Evolutionary conservation across 2,113 vertebrate genomes (phyloP), one percentile per base, ranked within the genome.

Genomic region (Chionodraco myersi): DNA sequence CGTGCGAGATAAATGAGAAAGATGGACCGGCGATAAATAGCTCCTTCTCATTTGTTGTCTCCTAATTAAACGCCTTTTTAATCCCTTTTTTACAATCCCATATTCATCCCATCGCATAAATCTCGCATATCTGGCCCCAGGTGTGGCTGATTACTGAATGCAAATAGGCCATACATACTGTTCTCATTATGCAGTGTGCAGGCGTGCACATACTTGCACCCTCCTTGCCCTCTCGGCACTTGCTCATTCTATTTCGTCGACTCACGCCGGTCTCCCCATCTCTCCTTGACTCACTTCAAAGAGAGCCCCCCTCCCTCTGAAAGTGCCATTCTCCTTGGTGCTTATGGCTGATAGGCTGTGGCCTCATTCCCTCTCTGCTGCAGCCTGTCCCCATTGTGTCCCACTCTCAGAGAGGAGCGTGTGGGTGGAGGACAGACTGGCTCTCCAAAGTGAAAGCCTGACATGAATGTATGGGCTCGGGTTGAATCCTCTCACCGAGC

Each of bases 371-470:
- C 91, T 92, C 84, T 91, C 89, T 69, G 71, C 87, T 88, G 92
- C 92, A 87, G 93, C 91, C 77, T 91, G 93, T 93, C 91, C 92
- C 90, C 91, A 94, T 94, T 93, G 93, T 90, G 91, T 91, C 91
- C 93, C 92, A 85, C 89, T 91, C 86, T 84, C 84, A 66, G 86
- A 85, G 89, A 93, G 92, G 13, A 88, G 87, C 61, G 65, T 90
- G 94, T 93, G 92, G 93, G 94, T 91, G 93, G 94, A 93, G 91
- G 84, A 91, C 86, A 90, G 89, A 91, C 85, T 61, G 86, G 76
- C 91, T 91, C 91, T 92, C 91, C 89, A 91, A 90, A 88, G 83
- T 70, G 85, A 87, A 70, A 62, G 83, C 77, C 90, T 93, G 92
- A 94, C 91, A 86, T 87, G 90, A 89, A 94, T 91, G 94, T 90